Percentiles rank a stretch among this genome's conserved stretches.
These are phyloP conservation scores for Geococcyx californianus DNA, from an alignment of 2,113 vertebrate species.

Conservation along the genomic window DNA sequence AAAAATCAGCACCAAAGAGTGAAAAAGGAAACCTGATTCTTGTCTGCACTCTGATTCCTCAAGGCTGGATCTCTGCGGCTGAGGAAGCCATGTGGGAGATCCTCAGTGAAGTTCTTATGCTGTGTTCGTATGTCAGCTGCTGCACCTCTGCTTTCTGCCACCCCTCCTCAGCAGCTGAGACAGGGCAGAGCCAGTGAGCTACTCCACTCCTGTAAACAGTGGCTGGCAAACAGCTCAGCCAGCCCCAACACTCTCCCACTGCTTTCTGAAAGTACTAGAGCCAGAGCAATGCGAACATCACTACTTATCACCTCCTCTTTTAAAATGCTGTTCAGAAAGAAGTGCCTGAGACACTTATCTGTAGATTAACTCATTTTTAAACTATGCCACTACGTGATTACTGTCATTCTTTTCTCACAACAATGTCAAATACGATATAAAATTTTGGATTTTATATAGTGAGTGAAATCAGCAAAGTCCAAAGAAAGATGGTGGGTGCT, in stretches of 20 bases:
- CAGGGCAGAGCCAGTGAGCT: background rate
- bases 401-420: background rate
- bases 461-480: background rate
- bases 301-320: background rate
- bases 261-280: background rate
- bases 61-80: background rate
- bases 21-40: background rate
- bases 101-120: background rate
- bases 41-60: background rate
- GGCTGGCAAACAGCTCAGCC: background rate
- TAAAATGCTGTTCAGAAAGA: background rate
- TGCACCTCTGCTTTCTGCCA: background rate
- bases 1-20: constrained; percentile 39
- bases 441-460: constrained; percentile 31
- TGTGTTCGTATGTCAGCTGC: accelerated
- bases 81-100: background rate
- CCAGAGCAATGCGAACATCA: background rate
- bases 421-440: background rate
- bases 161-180: background rate
- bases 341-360: background rate
- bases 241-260: background rate
- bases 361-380: background rate
- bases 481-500: background rate
- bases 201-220: background rate
- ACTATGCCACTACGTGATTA: background rate